Evolutionary conservation across 2,113 vertebrate species (phyloP).

Genomic region (Elachura formosa): DNA sequence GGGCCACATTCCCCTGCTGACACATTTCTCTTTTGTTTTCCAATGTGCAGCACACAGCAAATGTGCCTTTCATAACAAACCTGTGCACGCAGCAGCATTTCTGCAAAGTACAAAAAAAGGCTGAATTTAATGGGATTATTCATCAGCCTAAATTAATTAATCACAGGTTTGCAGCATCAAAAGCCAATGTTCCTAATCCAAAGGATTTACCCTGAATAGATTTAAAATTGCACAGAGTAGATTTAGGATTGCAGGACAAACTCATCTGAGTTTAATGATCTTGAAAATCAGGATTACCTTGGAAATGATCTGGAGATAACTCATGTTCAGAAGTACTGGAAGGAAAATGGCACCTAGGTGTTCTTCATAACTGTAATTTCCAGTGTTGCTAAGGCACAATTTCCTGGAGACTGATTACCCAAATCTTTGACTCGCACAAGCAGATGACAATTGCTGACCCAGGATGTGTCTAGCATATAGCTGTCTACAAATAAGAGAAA

Average conservation of each 20-base stretch:
- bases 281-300: slow-evolving; percentile 62
- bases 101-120: background rate
- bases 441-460: slow-evolving; percentile 74
- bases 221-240: background rate
- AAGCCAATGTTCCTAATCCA: background rate
- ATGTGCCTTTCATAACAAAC: background rate
- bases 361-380: slow-evolving; percentile 74
- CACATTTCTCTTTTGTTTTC: background rate
- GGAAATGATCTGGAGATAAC: slow-evolving; percentile 74
- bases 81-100: background rate
- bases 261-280: background rate
- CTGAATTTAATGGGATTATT: background rate
- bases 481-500: slow-evolving; percentile 58
- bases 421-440: slow-evolving; percentile 80
- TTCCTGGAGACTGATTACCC: slow-evolving; percentile 72
- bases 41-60: background rate
- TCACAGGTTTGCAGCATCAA: background rate
- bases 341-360: slow-evolving; percentile 74
- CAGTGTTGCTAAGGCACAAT: slow-evolving; percentile 72
- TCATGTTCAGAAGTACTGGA: slow-evolving; percentile 75
- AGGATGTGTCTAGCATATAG: slow-evolving; percentile 67
- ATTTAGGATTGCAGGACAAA: background rate
- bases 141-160: background rate
- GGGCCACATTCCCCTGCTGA: background rate
- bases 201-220: background rate